phyloP scores from a whole-genome alignment of 2,888 invertebrate species.

The Tribolium freemani region DNA sequence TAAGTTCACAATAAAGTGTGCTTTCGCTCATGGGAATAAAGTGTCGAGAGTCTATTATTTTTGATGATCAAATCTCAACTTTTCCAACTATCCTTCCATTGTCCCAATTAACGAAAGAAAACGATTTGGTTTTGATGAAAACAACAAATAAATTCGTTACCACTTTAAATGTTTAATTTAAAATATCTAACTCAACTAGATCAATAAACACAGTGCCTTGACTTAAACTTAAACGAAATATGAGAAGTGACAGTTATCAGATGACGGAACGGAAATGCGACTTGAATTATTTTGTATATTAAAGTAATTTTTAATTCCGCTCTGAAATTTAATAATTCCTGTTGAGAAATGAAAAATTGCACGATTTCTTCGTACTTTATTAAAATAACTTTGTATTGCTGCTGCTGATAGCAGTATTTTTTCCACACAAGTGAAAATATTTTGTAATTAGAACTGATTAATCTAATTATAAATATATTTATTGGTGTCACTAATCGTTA shows the following conservation, averaged over 20 bases:
- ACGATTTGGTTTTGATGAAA: background rate
- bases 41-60: conserved; percentile 22
- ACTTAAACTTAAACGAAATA: background rate
- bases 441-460: conserved; percentile 29
- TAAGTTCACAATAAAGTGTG: conserved; percentile 14
- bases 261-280: background rate
- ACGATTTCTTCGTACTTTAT: background rate
- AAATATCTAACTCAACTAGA: background rate
- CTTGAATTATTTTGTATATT: background rate
- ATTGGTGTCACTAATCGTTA: conserved; percentile 30
- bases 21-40: background rate
- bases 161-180: background rate
- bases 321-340: conserved; percentile 12
- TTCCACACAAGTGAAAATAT: conserved; percentile 16
- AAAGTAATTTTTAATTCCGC: conserved; percentile 11
- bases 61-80: conserved; percentile 24
- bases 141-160: background rate
- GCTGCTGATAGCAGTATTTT: background rate
- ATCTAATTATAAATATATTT: conserved; percentile 22
- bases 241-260: background rate
- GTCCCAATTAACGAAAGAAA: background rate
- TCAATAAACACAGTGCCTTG: background rate
- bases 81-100: background rate
- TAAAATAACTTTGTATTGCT: conserved; percentile 1
- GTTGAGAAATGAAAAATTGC: conserved; percentile 9